A percentile compares a stretch with the other conserved stretches of the same genome.
Evolutionary conservation across 2,797 vertebrate genomes (phyloP).

Genomic region (Mormyrus proboscirostris): DNA sequence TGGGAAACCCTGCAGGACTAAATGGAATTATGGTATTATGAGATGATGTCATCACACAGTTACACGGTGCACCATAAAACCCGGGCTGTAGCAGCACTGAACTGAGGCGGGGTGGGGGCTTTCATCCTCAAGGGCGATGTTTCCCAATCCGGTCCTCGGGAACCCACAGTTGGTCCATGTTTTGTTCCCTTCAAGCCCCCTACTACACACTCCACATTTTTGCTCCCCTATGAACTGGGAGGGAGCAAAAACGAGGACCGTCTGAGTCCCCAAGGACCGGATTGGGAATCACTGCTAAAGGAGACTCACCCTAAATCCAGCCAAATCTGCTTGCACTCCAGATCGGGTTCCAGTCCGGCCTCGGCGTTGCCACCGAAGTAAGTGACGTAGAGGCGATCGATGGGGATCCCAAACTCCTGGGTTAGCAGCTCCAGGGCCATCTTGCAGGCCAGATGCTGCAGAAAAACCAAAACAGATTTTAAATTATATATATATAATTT

Average conservation of each 20-base stretch:
- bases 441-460: conserved; percentile 86
- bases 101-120: not conserved
- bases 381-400: conserved; percentile 89
- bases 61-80: not conserved
- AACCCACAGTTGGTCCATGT: not conserved
- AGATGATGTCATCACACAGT: not conserved
- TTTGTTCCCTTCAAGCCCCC: not conserved
- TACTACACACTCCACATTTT: not conserved
- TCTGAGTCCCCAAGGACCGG: not conserved
- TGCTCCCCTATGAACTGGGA: not conserved
- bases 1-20: not conserved
- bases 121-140: not conserved
- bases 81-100: not conserved
- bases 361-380: conserved; percentile 85
- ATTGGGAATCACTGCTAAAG: not conserved
- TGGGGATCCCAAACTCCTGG: conserved; percentile 80
- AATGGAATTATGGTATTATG: not conserved
- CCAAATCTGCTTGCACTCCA: conserved; percentile 97
- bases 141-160: not conserved
- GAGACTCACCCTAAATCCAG: conserved; percentile 83
- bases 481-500: not conserved
- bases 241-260: not conserved
- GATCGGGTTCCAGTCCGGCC: conserved; percentile 84
- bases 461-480: not conserved
- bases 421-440: conserved; percentile 91